phyloP scores from a whole-genome alignment of 1,140 invertebrate genomes.

The Zaprionus ornatus region DNA sequence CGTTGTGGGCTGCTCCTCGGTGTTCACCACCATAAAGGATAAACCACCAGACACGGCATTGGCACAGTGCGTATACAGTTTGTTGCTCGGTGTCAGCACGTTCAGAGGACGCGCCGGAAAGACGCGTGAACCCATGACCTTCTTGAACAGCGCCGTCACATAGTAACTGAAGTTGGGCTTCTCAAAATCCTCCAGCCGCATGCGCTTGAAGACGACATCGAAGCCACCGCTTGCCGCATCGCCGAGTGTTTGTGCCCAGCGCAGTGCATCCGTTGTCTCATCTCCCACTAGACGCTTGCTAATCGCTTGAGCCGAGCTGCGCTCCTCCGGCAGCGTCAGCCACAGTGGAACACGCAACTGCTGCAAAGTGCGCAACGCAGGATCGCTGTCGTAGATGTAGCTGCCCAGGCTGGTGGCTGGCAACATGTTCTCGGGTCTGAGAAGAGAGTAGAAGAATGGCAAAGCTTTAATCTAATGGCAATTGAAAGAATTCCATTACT shows the following conservation, averaged over 20 bases:
- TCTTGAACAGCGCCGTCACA: conserved; percentile 74
- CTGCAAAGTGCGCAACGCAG: conserved; percentile 57
- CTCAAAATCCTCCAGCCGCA: conserved; percentile 62
- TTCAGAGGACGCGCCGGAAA: conserved; percentile 71
- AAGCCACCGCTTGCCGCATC: conserved; percentile 80
- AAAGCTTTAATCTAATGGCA: background rate
- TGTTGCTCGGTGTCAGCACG: conserved; percentile 61
- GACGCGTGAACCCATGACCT: conserved; percentile 78
- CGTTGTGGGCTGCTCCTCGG: conserved; percentile 59
- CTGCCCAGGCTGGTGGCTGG: conserved; percentile 62
- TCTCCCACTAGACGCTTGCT: conserved; percentile 53
- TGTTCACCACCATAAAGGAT: conserved; percentile 80
- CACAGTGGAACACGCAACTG: conserved; percentile 70
- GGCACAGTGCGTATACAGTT: conserved; percentile 78
- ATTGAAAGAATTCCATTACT: conserved; percentile 31
- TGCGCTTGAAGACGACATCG: conserved; percentile 73
- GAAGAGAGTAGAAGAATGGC: background rate
- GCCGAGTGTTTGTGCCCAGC: conserved; percentile 79
- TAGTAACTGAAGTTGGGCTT: conserved; percentile 68
- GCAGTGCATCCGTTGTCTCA: conserved; percentile 65
- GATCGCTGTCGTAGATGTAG: conserved; percentile 73
- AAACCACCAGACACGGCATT: conserved; percentile 73
- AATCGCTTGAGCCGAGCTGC: conserved; percentile 22
- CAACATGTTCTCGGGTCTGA: conserved; percentile 62
- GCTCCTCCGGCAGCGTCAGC: conserved; percentile 67